These are phyloP conservation scores for Drosophila sproati DNA, from an alignment of 1,140 invertebrate genomes.

Conservation along the genomic window DNA sequence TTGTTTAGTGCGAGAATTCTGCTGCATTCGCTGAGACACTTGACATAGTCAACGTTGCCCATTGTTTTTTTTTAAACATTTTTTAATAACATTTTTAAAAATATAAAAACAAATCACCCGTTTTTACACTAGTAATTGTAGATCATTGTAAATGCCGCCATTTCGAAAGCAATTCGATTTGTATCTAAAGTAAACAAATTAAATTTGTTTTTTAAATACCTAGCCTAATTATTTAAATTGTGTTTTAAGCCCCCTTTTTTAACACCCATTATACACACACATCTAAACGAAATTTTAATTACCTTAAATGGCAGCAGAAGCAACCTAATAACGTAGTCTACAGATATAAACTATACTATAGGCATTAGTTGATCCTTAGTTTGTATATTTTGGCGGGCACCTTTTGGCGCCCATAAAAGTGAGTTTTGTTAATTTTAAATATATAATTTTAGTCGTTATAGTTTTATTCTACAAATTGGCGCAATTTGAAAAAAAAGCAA, in stretches of 20 bases:
- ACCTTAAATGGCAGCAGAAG: conserved; percentile 51
- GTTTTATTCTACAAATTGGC: conserved; percentile 73
- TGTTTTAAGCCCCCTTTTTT: conserved; percentile 26
- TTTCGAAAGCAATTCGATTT: conserved; percentile 13
- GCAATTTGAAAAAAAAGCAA: conserved; percentile 51
- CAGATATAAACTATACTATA: conserved; percentile 32
- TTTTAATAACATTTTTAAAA: conserved; percentile 3
- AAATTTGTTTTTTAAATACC: conserved; percentile 67
- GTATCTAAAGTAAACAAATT: conserved; percentile 48
- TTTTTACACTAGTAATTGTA: conserved; percentile 25
- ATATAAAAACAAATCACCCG: conserved; percentile 7
- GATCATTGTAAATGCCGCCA: conserved; percentile 50
- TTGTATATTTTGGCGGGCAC: conserved; percentile 35
- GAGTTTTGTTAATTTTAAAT: conserved; percentile 79
- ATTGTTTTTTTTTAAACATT: conserved; percentile 16
- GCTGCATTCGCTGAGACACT: conserved; percentile 43
- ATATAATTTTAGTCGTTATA: conserved; percentile 72
- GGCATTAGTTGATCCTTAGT: conserved; percentile 59
- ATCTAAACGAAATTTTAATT: conserved; percentile 36
- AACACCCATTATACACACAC: conserved; percentile 14
- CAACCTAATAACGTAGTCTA: conserved; percentile 45
- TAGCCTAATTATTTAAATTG: conserved; percentile 72
- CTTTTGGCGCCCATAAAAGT: conserved; percentile 19
- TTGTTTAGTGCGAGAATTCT: conserved; percentile 43
- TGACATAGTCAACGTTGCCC: conserved; percentile 67